A percentile compares a stretch with the other conserved stretches of the same genome.
phyloP scores from a whole-genome alignment of 2,797 vertebrate species.

The Liasis olivaceus region DNA sequence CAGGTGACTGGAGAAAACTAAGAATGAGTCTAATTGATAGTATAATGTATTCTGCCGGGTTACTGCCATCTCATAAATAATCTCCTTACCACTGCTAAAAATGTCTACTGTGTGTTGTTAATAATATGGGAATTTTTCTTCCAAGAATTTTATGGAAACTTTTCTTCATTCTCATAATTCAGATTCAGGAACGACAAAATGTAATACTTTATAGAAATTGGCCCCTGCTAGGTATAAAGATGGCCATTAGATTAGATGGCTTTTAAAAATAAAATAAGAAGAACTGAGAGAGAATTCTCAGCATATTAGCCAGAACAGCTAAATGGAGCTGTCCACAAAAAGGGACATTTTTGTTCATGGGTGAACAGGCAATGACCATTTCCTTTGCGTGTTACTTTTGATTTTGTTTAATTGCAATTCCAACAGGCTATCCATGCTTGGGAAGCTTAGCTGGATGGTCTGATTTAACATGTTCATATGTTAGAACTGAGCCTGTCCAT shows the following conservation, averaged over 20 bases:
- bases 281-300: neutral
- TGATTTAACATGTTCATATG: neutral
- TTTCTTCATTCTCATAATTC: neutral
- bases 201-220: no score
- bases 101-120: neutral
- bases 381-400: neutral
- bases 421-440: neutral
- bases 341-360: neutral
- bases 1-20: neutral
- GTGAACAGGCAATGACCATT: neutral
- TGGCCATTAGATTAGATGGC: neutral
- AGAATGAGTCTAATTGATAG: neutral
- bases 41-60: no score
- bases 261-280: neutral
- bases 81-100: neutral
- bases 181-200: neutral
- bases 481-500: neutral
- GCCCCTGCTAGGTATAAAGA: no score
- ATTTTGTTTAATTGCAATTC: neutral
- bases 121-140: neutral
- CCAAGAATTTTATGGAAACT: neutral
- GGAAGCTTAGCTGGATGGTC: neutral
- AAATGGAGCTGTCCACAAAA: neutral
- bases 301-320: neutral
- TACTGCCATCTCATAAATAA: neutral